Evolutionary conservation across 2,888 invertebrate genomes (phyloP).

Genomic region (Lampropteryx suffumata): DNA sequence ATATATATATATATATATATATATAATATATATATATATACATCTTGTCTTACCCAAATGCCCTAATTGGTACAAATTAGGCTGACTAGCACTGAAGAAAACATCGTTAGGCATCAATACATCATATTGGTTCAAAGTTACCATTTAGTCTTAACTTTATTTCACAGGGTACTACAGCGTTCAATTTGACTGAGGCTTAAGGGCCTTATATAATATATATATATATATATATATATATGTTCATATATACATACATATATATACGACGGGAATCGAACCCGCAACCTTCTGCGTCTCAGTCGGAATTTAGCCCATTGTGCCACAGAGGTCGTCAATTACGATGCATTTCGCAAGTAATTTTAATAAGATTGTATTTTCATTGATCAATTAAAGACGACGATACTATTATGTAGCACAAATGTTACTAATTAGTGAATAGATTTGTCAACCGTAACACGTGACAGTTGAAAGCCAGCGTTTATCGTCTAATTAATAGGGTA

Average conservation of each 20-base stretch:
- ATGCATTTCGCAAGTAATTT: too few relatives aligned
- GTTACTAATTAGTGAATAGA: slow-evolving; percentile 8
- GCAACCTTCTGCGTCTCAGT: too few relatives aligned
- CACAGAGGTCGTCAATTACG: too few relatives aligned
- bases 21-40: too few relatives aligned
- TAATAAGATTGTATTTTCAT: background rate
- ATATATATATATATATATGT: too few relatives aligned
- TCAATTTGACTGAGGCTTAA: too few relatives aligned
- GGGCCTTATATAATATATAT: too few relatives aligned
- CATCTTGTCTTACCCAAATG: background rate
- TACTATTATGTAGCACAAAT: background rate
- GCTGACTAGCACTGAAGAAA: slow-evolving; percentile 12
- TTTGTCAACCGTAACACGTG: slow-evolving; percentile 4
- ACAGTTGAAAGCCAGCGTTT: slow-evolving; percentile 10
- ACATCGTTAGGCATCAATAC: slow-evolving; percentile 14
- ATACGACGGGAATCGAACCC: too few relatives aligned
- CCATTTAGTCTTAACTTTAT: background rate
- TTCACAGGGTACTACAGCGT: background rate
- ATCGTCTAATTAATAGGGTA: slow-evolving; percentile 16
- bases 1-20: too few relatives aligned
- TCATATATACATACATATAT: too few relatives aligned
- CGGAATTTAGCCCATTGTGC: too few relatives aligned
- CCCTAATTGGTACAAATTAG: slow-evolving; percentile 6
- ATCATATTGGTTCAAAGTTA: slow-evolving; percentile 4
- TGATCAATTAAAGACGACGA: background rate